Base-by-base conservation (phyloP, 2,113 vertebrate genomes). In the Oncorhynchus clarkii region DNA sequence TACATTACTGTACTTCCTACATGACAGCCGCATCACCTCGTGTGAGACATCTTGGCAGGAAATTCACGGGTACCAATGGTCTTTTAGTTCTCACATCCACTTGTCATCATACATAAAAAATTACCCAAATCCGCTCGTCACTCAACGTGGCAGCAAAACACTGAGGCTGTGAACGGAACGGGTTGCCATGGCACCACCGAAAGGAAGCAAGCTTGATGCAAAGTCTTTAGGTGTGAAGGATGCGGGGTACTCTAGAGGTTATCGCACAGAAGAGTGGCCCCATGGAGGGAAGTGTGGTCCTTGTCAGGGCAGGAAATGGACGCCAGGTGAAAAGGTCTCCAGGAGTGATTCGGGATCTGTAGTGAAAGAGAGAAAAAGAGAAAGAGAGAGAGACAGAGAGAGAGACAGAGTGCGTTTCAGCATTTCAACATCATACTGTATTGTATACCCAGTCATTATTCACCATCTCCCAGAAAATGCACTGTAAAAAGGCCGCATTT, bases 181-280 rank as follows among this genome's bases (percentile, higher is more conserved):
- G 14, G 83, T 80, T 54, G 77, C 76, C 78, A 79, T 80, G 78
- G 64, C 24, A 14, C 67, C 62, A 5, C 2, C 29, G 27, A 69
- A 26, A 57, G 70, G 73, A 75, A 22, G 71, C 67, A 4, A 45
- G 20, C 62, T 18, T n/a, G 78, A 71, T 78, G 66, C 24, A 59
- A 29, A 26, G 27, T 20, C 7, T 45, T n/a, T 49, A 62, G 71
- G 71, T 34, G 71, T 60, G 27, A 39, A 62, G 51, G 31, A 45
- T 20, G 31, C 31, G 16, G 29, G 31, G 67, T 20, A 69, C 16
- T 34, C 29, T 69, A 45, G 9, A 57, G 20, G 68, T 45, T 45
- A 20, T 31, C 67, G 45, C 16, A 4, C 26, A 18, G 48, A 64
- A 51, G 16, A 1, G 0, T 29, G 59, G 68, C 60, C 64, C 78